These are phyloP conservation scores for Dolomedes plantarius DNA, from an alignment of 2,888 invertebrate genomes.

Conservation along the genomic window DNA sequence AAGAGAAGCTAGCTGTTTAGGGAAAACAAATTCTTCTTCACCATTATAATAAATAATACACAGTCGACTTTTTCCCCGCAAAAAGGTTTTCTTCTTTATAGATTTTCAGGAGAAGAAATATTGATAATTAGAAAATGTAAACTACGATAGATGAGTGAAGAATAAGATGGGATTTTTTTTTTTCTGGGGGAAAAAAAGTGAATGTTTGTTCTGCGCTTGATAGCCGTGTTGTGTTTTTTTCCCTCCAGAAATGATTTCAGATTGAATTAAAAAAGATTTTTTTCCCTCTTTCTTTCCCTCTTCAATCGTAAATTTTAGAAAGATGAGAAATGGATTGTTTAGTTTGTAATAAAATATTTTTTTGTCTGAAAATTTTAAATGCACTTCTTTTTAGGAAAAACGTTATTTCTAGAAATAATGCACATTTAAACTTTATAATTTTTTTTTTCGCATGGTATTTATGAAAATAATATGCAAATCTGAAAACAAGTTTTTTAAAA, in stretches of 20 bases:
- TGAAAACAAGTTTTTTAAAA: too few species aligned
- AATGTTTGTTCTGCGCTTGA: constrained; percentile 54
- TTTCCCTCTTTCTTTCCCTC: not conserved
- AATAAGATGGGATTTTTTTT: constrained; percentile 25
- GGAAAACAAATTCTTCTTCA: constrained; percentile 45
- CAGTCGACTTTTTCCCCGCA: constrained; percentile 23
- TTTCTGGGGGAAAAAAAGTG: constrained; percentile 5
- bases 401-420: too few species aligned
- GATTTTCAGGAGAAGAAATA: constrained; percentile 54
- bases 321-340: constrained; percentile 9
- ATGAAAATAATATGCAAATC: not conserved
- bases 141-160: constrained; percentile 54
- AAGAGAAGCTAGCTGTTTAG: constrained; percentile 10
- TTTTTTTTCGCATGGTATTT: not conserved
- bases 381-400: too few species aligned
- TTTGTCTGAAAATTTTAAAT: not conserved
- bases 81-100: constrained; percentile 4
- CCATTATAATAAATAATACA: constrained; percentile 58
- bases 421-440: too few species aligned
- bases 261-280: constrained; percentile 4
- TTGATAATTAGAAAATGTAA: constrained; percentile 71
- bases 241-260: not conserved
- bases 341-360: not conserved
- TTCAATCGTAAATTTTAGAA: constrained; percentile 5
- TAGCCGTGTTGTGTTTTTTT: constrained; percentile 31